Conservation (phyloP, 2,113 vertebrate genomes). For the Tetraodon nigroviridis region DNA sequence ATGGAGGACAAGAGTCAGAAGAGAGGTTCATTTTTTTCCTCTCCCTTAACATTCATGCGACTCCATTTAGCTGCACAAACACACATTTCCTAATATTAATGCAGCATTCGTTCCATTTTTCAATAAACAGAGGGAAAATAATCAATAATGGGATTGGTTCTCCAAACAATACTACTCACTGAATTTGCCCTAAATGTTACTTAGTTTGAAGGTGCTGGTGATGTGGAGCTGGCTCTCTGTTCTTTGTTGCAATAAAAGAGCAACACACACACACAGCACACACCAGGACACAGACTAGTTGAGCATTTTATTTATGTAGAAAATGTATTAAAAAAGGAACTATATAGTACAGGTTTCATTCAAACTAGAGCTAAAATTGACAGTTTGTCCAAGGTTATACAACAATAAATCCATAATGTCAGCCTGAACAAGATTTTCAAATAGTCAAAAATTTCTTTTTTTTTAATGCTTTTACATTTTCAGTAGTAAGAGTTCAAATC, state of each 20-base stretch:
- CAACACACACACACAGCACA: slow-evolving; percentile 14
- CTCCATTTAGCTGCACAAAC: neutral
- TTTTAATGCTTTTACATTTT: slow-evolving; percentile 57
- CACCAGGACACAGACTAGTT: slow-evolving; percentile 59
- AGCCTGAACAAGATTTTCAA: slow-evolving; percentile 57
- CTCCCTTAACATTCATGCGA: neutral
- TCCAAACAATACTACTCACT: neutral
- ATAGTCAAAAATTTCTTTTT: slow-evolving; percentile 58
- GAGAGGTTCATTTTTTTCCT: neutral
- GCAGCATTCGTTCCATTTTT: neutral
- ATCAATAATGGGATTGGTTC: neutral
- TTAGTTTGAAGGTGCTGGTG: slow-evolving; percentile 7
- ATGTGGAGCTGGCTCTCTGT: slow-evolving; percentile 6
- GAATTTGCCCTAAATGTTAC: neutral
- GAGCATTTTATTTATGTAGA: slow-evolving; percentile 99
- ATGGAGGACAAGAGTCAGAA: neutral
- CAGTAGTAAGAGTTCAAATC: slow-evolving; percentile 58
- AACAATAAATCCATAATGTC: slow-evolving; percentile 60
- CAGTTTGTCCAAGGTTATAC: slow-evolving; percentile 79
- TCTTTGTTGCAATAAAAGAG: slow-evolving; percentile 26
- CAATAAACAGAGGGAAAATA: neutral
- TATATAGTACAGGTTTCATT: slow-evolving; percentile 94
- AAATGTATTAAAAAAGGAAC: slow-evolving; percentile 99
- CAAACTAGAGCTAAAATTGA: slow-evolving; percentile 91
- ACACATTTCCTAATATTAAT: slow-evolving; percentile 6